Base-by-base conservation (phyloP, 2,888 invertebrate species). In the Pandemis corylana region DNA sequence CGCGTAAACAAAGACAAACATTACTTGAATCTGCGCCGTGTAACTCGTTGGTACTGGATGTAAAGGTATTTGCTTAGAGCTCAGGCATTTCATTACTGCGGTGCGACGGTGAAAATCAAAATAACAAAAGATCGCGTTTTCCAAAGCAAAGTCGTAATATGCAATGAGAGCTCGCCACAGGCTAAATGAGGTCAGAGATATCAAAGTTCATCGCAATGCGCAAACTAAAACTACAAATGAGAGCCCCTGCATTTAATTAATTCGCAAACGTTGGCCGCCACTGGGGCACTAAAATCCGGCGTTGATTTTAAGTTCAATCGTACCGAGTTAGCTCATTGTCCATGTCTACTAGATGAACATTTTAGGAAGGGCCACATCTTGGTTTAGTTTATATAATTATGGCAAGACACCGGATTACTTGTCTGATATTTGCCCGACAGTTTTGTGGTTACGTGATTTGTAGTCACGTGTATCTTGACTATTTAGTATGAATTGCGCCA, bases 141-240 rank as follows among this genome's bases (percentile, higher is more conserved):
- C 20, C 53, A 65, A 59, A 65, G 65, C 13, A 20, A 36, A 36
- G 28, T 49, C n/a, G 46, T 73, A 64, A 42, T 59, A 69, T 73
- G 69, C 65, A 65, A 51, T 64, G 65, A 69, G 66, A 66, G 61
- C 69, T 69, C 44, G 66, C 74, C 74, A 53, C 70, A 70, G 66
- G 68, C 74, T 28, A 44, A 62, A 75, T 62, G 70, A 66, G 74
- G 74, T 70, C 74, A 62, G 74, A 69, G 44, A 66, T 75, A 66
- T 44, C 53, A 75, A 70, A 75, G 74, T 75, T 75, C 74, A 75
- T 75, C 66, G 74, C 74, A 75, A 51, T 75, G 74, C 74, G 74
- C 70, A 70, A 75, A 67, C 74, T 75, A 74, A 74, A 76, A 76
- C 76, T 76, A 76, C 76, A 69, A 76, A 76, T 74, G 76, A 74